phyloP scores from a whole-genome alignment of 1,140 invertebrate genomes.

The Ostrea edulis region DNA sequence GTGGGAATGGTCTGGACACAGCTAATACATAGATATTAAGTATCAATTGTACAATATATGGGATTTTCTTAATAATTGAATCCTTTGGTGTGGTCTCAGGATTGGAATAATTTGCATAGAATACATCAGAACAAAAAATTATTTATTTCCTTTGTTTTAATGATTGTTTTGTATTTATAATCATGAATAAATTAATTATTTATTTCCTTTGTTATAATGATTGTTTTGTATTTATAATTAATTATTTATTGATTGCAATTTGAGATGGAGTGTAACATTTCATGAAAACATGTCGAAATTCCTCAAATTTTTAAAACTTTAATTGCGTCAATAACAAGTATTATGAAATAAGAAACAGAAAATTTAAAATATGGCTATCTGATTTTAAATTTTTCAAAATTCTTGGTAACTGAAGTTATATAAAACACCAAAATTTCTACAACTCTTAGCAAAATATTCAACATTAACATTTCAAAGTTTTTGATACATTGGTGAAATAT shows the following conservation, averaged over 20 bases:
- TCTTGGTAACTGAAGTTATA: too few relatives aligned
- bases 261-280: background rate
- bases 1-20: background rate
- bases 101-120: background rate
- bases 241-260: background rate
- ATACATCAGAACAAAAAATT: background rate
- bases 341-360: background rate
- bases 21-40: slow-evolving; percentile 2
- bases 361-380: background rate
- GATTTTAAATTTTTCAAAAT: background rate
- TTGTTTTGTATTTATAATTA: background rate
- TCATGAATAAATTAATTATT: background rate
- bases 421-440: background rate
- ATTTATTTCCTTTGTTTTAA: background rate
- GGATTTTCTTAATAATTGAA: background rate
- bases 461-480: too few relatives aligned
- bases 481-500: too few relatives aligned
- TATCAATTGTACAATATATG: background rate
- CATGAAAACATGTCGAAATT: slow-evolving; percentile 1
- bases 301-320: background rate
- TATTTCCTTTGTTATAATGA: background rate
- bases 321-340: background rate
- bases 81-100: background rate
- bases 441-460: too few relatives aligned
- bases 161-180: background rate